Evolutionary conservation across 2,888 invertebrate species (phyloP).

Genomic region (Lottia gigantea): DNA sequence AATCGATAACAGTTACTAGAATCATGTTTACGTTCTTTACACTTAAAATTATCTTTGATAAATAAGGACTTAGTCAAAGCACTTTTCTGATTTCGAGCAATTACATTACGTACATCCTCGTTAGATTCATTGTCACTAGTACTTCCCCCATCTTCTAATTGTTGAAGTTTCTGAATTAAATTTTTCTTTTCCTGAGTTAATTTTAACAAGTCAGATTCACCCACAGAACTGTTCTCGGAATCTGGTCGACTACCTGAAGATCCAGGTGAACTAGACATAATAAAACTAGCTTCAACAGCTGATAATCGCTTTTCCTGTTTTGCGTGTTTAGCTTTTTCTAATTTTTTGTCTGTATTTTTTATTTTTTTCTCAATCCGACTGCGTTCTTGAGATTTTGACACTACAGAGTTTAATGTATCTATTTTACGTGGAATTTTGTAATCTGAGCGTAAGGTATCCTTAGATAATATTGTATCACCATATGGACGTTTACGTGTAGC

Average conservation of each 20-base stretch:
- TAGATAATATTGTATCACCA: conserved; percentile 39
- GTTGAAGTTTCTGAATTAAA: conserved; percentile 62
- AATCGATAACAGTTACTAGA: conserved; percentile 54
- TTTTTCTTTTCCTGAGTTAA: conserved; percentile 63
- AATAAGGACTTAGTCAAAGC: conserved; percentile 12
- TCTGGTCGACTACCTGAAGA: conserved; percentile 53
- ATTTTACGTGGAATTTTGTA: conserved; percentile 8
- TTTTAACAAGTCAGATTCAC: conserved; percentile 54
- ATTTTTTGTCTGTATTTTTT: conserved; percentile 10
- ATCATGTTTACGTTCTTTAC: conserved; percentile 33
- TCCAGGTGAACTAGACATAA: conserved; percentile 32
- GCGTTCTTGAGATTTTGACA: conserved; percentile 36
- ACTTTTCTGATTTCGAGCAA: conserved; percentile 16
- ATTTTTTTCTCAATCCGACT: conserved; percentile 34
- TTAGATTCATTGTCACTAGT: conserved; percentile 18
- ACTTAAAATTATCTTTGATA: conserved; percentile 2
- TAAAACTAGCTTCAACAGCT: background rate
- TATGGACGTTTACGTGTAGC: conserved; percentile 51
- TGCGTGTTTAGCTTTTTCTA: background rate
- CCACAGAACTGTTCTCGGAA: conserved; percentile 74
- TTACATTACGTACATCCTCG: conserved; percentile 20
- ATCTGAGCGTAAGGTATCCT: conserved; percentile 18
- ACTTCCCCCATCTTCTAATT: conserved; percentile 51
- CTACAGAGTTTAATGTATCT: background rate
- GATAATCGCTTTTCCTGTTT: background rate